phyloP scores from a whole-genome alignment of 2,888 invertebrate species.

The Xanthia icteritia region DNA sequence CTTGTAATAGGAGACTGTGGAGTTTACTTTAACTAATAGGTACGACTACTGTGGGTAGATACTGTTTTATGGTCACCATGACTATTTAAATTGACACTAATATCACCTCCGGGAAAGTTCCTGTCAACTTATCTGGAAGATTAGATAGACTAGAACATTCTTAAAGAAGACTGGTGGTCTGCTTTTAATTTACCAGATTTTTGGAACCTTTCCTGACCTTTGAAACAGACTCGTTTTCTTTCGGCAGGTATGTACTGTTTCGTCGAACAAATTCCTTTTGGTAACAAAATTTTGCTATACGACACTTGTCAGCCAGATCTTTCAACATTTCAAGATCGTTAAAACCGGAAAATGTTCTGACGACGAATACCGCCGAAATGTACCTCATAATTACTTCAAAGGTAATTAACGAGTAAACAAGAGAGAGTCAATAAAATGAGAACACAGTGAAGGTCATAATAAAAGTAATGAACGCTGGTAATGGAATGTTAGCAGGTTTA shows the following conservation, averaged over 20 bases:
- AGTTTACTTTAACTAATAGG: background rate
- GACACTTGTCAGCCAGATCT: background rate
- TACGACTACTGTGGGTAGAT: no score
- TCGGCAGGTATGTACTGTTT: background rate
- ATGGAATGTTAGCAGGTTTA: slow-evolving; percentile 36
- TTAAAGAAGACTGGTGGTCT: background rate
- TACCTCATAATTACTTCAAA: slow-evolving; percentile 48
- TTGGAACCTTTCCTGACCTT: background rate
- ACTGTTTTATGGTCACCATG: background rate
- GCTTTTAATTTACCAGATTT: no score
- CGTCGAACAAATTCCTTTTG: background rate
- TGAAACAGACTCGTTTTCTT: background rate
- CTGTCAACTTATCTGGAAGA: background rate
- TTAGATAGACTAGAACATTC: no score
- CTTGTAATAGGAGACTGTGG: slow-evolving; percentile 19
- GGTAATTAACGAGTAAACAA: slow-evolving; percentile 53
- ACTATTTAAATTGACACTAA: background rate
- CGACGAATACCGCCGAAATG: slow-evolving; percentile 16
- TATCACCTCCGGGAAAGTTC: background rate
- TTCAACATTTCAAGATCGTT: slow-evolving; percentile 21
- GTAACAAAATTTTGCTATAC: no score
- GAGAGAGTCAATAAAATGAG: slow-evolving; percentile 39
- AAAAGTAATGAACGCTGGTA: slow-evolving; percentile 38
- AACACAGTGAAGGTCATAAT: slow-evolving; percentile 38
- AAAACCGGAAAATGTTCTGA: slow-evolving; percentile 20